These are phyloP conservation scores for Drosophila neotestacea DNA, from an alignment of 2,888 invertebrate genomes.

Conservation along the genomic window DNA sequence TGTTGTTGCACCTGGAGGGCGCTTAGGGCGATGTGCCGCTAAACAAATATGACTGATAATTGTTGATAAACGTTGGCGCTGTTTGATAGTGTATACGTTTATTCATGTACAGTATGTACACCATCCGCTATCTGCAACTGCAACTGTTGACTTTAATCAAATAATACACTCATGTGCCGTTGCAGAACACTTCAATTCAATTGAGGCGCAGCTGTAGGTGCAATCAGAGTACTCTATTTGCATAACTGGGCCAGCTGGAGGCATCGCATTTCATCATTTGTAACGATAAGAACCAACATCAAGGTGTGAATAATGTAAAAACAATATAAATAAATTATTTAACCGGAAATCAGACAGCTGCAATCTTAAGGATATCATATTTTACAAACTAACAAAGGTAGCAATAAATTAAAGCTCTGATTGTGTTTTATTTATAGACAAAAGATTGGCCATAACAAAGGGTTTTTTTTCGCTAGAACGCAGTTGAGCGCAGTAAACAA, in stretches of 20 bases:
- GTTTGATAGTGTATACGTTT: conserved; percentile 24
- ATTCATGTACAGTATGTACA: not conserved
- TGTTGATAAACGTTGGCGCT: conserved; percentile 62
- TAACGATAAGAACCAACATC: too few species aligned
- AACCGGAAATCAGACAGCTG: conserved; percentile 40
- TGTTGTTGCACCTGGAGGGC: conserved; percentile 41
- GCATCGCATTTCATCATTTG: conserved; percentile 21
- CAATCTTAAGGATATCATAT: conserved; percentile 1
- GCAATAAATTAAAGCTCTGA: conserved; percentile 24
- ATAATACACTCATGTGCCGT: conserved; percentile 37
- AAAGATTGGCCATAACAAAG: conserved; percentile 6
- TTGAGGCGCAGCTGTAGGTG: conserved; percentile 54
- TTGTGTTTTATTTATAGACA: not conserved
- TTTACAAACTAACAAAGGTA: not conserved
- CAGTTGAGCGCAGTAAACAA: conserved; percentile 9
- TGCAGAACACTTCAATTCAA: conserved; percentile 43
- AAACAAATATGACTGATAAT: conserved; percentile 63
- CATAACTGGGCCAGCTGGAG: conserved; percentile 52
- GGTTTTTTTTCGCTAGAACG: conserved; percentile 5
- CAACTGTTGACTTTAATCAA: conserved; percentile 70
- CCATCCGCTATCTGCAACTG: conserved; percentile 27
- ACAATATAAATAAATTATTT: conserved; percentile 16
- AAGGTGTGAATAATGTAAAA: conserved; percentile 30
- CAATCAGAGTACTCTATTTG: conserved; percentile 65
- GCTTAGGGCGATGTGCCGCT: conserved; percentile 65